phyloP scores from a whole-genome alignment of 1,140 invertebrate genomes.

The Caenorhabditis inopinata region DNA sequence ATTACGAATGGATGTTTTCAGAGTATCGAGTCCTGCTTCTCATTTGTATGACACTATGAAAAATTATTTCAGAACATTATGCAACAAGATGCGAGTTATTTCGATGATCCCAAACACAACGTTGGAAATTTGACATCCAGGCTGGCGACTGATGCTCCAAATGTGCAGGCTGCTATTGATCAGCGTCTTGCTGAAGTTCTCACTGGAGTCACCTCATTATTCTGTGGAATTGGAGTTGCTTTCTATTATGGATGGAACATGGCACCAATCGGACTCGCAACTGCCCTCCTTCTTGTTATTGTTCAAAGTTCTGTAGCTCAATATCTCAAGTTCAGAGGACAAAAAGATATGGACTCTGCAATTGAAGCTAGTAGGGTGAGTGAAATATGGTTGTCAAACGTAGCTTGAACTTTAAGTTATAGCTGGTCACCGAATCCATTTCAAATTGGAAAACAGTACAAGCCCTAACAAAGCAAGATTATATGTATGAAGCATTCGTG shows the following conservation, averaged over 20 bases:
- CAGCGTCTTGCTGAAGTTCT: slow-evolving; percentile 68
- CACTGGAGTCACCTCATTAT: slow-evolving; percentile 68
- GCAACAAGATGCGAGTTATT: slow-evolving; percentile 69
- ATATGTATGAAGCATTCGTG: slow-evolving; percentile 47
- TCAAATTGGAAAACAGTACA: slow-evolving; percentile 60
- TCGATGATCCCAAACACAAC: slow-evolving; percentile 68
- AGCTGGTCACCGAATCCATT: slow-evolving; percentile 58
- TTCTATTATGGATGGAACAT: slow-evolving; percentile 68
- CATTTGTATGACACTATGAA: not conserved
- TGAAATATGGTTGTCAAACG: not conserved
- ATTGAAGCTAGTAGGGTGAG: slow-evolving; percentile 53
- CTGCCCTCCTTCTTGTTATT: slow-evolving; percentile 46
- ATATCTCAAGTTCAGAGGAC: slow-evolving; percentile 57
- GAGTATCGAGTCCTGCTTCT: not conserved
- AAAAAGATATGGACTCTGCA: slow-evolving; percentile 52
- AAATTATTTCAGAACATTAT: slow-evolving; percentile 67
- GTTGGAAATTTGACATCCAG: slow-evolving; percentile 69
- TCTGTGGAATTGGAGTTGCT: slow-evolving; percentile 65
- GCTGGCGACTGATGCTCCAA: slow-evolving; percentile 70
- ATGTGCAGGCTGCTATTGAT: slow-evolving; percentile 70
- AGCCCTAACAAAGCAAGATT: slow-evolving; percentile 52
- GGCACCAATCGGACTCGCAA: slow-evolving; percentile 59
- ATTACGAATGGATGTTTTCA: slow-evolving; percentile 45
- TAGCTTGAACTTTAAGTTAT: not conserved
- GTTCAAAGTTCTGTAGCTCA: slow-evolving; percentile 51